Evolutionary conservation across 2,113 vertebrate species (phyloP), one percentile per base, ranked within the genome.

Genomic region (Phainopepla nitens): DNA sequence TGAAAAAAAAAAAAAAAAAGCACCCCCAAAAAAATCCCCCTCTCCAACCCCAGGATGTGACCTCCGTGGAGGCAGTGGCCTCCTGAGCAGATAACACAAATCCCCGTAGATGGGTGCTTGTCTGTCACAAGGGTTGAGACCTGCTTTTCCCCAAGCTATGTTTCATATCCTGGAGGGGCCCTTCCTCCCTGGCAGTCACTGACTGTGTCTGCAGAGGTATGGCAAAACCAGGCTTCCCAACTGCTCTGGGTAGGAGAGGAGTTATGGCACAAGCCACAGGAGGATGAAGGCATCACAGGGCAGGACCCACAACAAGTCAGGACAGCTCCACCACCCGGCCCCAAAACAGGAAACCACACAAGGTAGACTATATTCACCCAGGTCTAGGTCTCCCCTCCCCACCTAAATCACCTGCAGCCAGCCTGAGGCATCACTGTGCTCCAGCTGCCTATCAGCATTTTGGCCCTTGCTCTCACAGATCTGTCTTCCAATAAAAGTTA

Each of bases 91-190:
- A 0, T 21, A 68, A 58, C 41, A 13, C 15, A 79, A 42, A 50
- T 20, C 50, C 12, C 25, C 19, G 20, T 29, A 56, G 62, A 14
- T 10, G 13, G 22, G 11, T 44, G 16, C 31, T 49, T 39, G 20
- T 16, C n/a, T 54, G 45, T 42, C 2, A 1, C 10, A 17, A 36
- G 17, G 23, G 4, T 27, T 68, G 22, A 47, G 80, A n/a, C 7
- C 29, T 42, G 14, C 18, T 76, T 70, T 62, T 12, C 23, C 29
- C 33, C 28, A 6, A 18, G 29, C 5, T 44, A 1, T 3, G 2
- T 53, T 39, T 3, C 21, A 1, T 9, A 27, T 14, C 31, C 53
- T 1, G 1, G 16, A 44, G 41, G 29, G 21, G 36, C 7, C 25
- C 22, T n/a, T 39, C 27, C 35, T 72, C 5, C 6, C 0, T 10